Percentiles rank a stretch among this genome's conserved stretches.
phyloP scores from a whole-genome alignment of 2,797 vertebrate genomes.

The Oreonectes daqikongensis region DNA sequence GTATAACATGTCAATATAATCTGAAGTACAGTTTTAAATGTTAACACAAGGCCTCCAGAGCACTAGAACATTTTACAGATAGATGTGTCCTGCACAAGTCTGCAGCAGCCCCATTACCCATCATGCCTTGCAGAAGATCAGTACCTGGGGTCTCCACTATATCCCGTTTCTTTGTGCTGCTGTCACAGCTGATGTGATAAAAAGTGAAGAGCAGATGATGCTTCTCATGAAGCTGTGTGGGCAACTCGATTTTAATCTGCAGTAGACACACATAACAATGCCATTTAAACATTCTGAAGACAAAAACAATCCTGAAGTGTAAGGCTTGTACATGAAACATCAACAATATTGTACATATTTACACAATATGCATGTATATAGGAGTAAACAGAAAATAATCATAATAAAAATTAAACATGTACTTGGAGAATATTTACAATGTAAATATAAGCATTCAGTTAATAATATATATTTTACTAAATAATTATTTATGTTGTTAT shows the following conservation, averaged over 20 bases:
- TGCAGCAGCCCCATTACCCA: conserved; percentile 11
- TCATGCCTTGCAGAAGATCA: conserved; percentile 6
- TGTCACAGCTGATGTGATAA: conserved; percentile 95
- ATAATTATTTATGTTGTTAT: no score
- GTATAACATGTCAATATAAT: no score
- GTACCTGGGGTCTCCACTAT: conserved; percentile 89
- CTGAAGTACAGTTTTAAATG: no score
- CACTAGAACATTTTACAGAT: neutral
- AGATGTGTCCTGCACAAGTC: neutral
- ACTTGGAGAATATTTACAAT: no score
- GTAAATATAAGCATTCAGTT: no score
- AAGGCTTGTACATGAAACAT: neutral
- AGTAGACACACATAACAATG: neutral
- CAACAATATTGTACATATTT: neutral
- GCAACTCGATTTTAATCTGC: conserved; percentile 95
- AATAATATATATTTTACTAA: no score
- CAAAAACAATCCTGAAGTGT: no score
- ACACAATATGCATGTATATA: neutral
- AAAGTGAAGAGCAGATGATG: conserved; percentile 97
- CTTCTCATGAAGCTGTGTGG: conserved; percentile 92
- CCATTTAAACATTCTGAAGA: neutral
- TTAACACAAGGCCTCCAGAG: neutral
- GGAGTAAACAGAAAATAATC: no score
- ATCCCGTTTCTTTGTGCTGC: conserved; percentile 94
- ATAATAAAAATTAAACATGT: no score